Evolutionary conservation across 2,888 invertebrate genomes (phyloP).

Genomic region (Drosophila niveifrons): DNA sequence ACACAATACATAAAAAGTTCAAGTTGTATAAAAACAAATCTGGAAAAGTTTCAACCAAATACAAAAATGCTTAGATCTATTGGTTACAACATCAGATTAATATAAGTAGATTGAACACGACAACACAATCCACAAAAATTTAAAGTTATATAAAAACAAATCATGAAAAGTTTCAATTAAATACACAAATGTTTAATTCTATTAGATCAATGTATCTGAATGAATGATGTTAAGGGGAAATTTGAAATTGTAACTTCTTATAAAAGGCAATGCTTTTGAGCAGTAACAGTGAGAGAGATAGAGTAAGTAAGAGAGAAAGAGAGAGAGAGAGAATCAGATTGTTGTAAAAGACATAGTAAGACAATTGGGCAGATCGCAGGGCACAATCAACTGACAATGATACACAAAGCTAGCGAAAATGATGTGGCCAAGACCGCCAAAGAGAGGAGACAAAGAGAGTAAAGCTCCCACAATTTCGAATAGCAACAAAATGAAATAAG

Average conservation of each 20-base stretch:
- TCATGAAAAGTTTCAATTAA: too few species aligned
- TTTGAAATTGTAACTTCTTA: background rate
- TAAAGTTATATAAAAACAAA: too few species aligned
- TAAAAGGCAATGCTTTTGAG: background rate
- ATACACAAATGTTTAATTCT: too few species aligned
- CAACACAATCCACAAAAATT: too few species aligned
- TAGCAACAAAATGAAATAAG: constrained; percentile 33
- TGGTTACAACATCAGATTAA: too few species aligned
- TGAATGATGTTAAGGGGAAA: background rate
- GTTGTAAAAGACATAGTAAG: background rate
- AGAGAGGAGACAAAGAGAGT: background rate
- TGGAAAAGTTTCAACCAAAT: too few species aligned
- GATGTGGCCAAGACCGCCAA: constrained; percentile 39
- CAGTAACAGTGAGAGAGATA: background rate
- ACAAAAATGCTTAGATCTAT: too few species aligned
- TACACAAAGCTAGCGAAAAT: constrained; percentile 30
- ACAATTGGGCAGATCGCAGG: constrained; percentile 43
- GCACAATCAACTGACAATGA: constrained; percentile 35
- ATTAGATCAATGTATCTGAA: too few species aligned
- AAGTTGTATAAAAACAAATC: too few species aligned
- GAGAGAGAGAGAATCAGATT: constrained; percentile 13
- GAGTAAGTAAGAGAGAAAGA: constrained; percentile 13
- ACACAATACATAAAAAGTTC: too few species aligned
- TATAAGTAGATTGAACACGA: too few species aligned
- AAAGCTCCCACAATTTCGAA: constrained; percentile 43